Percentiles rank a stretch among this genome's conserved stretches.
phyloP scores from a whole-genome alignment of 30 jellyfish, hydroid and myxozoan species.

The Sanderia malayensis region DNA sequence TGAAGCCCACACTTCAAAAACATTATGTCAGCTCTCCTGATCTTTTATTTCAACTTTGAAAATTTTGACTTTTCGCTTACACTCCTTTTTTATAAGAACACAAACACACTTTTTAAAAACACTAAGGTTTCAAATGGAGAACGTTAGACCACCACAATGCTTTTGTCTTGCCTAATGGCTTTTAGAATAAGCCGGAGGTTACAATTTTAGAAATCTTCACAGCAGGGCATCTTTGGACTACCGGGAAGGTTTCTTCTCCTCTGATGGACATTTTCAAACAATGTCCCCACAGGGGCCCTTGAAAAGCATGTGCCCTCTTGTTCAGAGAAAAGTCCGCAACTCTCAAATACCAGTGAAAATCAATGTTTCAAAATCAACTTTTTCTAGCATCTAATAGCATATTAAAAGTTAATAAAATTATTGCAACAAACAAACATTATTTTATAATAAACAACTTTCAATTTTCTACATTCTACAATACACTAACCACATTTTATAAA shows the following conservation, averaged over 20 bases:
- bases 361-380: too few species aligned
- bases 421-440: background rate
- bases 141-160: background rate
- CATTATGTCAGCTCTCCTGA: background rate
- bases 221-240: background rate
- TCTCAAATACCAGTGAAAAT: too few species aligned
- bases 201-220: background rate
- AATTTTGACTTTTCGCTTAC: background rate
- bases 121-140: background rate
- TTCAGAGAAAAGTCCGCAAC: too few species aligned
- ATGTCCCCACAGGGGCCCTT: too few species aligned
- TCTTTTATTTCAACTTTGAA: background rate
- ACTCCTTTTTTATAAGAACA: background rate
- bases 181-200: background rate
- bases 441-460: background rate
- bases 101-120: background rate
- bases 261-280: too few species aligned
- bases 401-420: background rate
- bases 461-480: background rate
- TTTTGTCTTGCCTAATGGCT: background rate
- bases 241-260: background rate
- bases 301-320: too few species aligned
- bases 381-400: too few species aligned
- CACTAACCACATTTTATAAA: background rate
- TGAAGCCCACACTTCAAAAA: background rate